Base-by-base conservation (phyloP, 2,113 vertebrate genomes). In the Semicossyphus pulcher region DNA sequence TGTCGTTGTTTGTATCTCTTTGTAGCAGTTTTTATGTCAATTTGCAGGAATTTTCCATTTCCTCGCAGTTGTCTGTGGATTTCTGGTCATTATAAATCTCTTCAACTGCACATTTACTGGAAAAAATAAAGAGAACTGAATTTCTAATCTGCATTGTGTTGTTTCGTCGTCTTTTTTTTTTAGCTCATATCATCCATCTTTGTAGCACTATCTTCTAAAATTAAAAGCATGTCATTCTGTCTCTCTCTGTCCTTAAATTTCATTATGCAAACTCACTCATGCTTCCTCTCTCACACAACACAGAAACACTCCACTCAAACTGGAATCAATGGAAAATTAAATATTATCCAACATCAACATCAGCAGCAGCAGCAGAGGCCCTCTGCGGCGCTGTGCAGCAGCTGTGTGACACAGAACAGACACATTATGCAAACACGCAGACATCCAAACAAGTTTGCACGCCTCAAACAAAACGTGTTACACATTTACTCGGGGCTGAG, bases 241-340 rank as follows among this genome's bases (percentile, higher is more conserved):
- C n/a, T n/a, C 1, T 48, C 7, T 47, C 9, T 68, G 25, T 25
- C 25, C 14, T 11, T 64, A 0, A 16, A 32, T 23, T 41, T 42
- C 3, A 23, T 47, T 72, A 61, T 39, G 9, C 31, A 58, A 21
- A 58, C 49, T 29, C 31, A 5, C 44, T 54, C 31, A 18, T 53
- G 49, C 26, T 29, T 68, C 18, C 7, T n/a, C 41, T 58, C 56
- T 61, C 75, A 72, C 59, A 58, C 66, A 23, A n/a, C 25, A 58
- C 31, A 34, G 10, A 66, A 57, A 41, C 53, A 44, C 26, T 32
- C 31, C 9, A 1, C 48, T 45, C 39, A 59, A 3, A 49, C 18
- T 54, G 49, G n/a, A n/a, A n/a, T n/a, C n/a, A 72, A 71, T 58
- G 80, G 83, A 88, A 87, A 87, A 86, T 88, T 82, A 92, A 91